Evolutionary conservation across 2,888 invertebrate genomes (phyloP), one percentile per base, ranked within the genome.

Genomic region (Gandaritis pyraliata): DNA sequence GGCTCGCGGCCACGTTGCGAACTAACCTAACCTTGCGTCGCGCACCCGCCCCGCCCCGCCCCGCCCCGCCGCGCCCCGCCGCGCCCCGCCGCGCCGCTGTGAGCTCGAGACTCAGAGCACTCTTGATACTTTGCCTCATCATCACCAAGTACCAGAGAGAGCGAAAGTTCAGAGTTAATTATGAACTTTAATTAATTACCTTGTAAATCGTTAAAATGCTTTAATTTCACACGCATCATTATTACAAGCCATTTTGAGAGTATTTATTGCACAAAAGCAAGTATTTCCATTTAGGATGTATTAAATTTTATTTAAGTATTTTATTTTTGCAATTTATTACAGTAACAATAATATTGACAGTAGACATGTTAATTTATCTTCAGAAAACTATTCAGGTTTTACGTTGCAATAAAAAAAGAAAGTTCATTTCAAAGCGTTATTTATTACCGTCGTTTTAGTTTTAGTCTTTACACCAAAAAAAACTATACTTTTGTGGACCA

Each of bases 1-100:
- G 75, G 88, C 69, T 62, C 76, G 88, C 90, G 85, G 79, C 85
- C 91, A 87, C 90, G 90, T 87, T 88, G 88, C 84, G 82, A 86
- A 90, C 90, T 90, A 90, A 90, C 88, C 90, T 90, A 86, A 88
- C 88, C 86, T 86, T 84, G 80, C 85, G 78, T 77, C 83, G 81
- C 80, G 82, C 87, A 83, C 59, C 48, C 52, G 52, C n/a, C n/a
- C n/a, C n/a, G n/a, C n/a, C n/a, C n/a, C n/a, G n/a, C n/a, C n/a
- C n/a, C n/a, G n/a, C n/a, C n/a, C n/a, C n/a, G n/a, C n/a, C n/a
- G n/a, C n/a, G n/a, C n/a, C n/a, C n/a, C n/a, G n/a, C n/a, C n/a
- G n/a, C n/a, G n/a, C n/a, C n/a, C n/a, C n/a, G n/a, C n/a, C n/a
- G 77, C 74, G 77, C 77, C 76, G 70, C 82, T 83, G 83, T 80